A percentile compares a stretch with the other conserved stretches of the same genome.
These are phyloP conservation scores for Callionymus lyra DNA, from an alignment of 2,113 vertebrate species.

Conservation along the genomic window DNA sequence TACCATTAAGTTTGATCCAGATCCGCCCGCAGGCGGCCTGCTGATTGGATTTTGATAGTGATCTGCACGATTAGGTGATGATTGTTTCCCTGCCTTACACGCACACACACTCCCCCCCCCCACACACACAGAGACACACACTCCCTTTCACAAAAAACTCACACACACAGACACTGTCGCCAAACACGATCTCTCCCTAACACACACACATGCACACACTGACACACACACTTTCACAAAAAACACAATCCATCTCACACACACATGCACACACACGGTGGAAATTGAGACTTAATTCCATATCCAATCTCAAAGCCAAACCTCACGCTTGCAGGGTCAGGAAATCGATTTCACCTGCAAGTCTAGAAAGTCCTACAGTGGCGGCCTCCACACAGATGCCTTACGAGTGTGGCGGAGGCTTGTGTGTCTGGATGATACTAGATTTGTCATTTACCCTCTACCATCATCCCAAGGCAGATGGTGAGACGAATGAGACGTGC, in stretches of 20 bases:
- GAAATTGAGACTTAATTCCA: slow-evolving; percentile 50
- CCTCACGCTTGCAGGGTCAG: slow-evolving; percentile 25
- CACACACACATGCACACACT: too few relatives aligned
- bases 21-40: slow-evolving; percentile 21
- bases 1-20: too few relatives aligned
- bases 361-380: slow-evolving; percentile 17
- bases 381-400: slow-evolving; percentile 18
- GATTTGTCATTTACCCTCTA: slow-evolving; percentile 19
- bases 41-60: slow-evolving; percentile 53
- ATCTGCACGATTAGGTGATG: slow-evolving; percentile 51
- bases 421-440: slow-evolving; percentile 5
- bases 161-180: too few relatives aligned
- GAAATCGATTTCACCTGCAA: slow-evolving; percentile 50
- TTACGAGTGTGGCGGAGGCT: slow-evolving; percentile 13
- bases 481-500: slow-evolving; percentile 36
- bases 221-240: too few relatives aligned
- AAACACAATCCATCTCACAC: too few relatives aligned
- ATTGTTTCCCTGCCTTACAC: slow-evolving; percentile 12
- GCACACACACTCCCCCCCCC: too few relatives aligned
- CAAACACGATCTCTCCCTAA: too few relatives aligned
- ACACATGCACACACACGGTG: slow-evolving; percentile 9
- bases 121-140: background rate
- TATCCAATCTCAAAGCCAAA: slow-evolving; percentile 38
- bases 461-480: slow-evolving; percentile 32
- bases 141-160: too few relatives aligned